Base-by-base conservation (phyloP, 35 echinoderm and acorn worm genomes). In the Heliocidaris tuberculata region DNA sequence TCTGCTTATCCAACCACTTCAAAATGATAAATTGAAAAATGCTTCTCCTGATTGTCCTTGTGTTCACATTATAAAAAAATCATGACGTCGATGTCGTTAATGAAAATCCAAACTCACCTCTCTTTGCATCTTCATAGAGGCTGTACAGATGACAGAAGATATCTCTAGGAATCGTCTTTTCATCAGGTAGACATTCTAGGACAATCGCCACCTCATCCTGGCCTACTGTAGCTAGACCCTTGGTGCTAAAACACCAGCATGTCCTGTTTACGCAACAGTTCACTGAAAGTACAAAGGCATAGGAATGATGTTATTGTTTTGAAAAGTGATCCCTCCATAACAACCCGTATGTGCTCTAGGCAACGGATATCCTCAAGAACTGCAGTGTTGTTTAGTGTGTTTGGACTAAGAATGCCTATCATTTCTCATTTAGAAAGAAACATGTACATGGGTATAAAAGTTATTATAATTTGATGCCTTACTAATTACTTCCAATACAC, bases 211-310 rank as follows among this genome's bases (percentile, higher is more conserved):
- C 95, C 47, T 99, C 98, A 93, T 99, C 98, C 88, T 99, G 98
- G 32, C 98, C 98, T 5, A 97, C 98, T 16, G 95, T 97, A 19
- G 96, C 88, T 97, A 99, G 95, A 13, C 98, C 98, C 94, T 99
- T 99, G 49, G 98, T 97, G 10, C 97, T 95, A 90, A 99, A 99
- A 96, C 98, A 99, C 98, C 98, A 99, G 50, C 98, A 99, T 13
- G 94, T 97, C 60, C 98, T 94, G 90, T 99, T 99, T 47, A 99
- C 98, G 85, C 98, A 99, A 65, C 98, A 99, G 48, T 96, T 96
- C 88, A 99, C 98, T 99, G 95, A 12, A 85, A 95, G 88, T 27
- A 52, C 49, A 60, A 78, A 78, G 27, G 21, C 7, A 1, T 7
- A 95, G 50, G 13, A 31, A 88, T 78, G 65, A 19, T 21, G 8